phyloP scores from a whole-genome alignment of 2,113 vertebrate species.

The Pelobates fuscus region DNA sequence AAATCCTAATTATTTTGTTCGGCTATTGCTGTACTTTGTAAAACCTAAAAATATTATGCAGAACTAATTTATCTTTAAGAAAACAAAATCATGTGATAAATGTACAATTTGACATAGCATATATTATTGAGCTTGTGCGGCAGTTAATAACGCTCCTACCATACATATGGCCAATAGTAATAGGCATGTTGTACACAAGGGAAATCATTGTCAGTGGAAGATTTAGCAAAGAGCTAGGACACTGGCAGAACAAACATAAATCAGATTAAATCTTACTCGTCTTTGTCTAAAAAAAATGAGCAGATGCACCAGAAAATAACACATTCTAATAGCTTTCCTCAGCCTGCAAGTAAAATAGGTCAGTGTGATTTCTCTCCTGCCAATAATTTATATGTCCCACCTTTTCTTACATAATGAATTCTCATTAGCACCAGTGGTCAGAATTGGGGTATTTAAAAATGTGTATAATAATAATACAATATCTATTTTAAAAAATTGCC shows the following conservation, averaged over 20 bases:
- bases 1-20: too few species aligned
- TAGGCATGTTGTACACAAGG: not conserved
- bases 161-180: conserved; percentile 3
- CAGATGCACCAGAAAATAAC: conserved; percentile 14
- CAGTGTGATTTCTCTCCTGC: conserved; percentile 10
- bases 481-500: too few species aligned
- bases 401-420: not conserved
- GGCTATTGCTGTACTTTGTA: too few species aligned
- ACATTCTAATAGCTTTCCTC: conserved; percentile 9
- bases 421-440: not conserved
- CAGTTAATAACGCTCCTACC: not conserved
- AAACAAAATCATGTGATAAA: too few species aligned
- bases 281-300: conserved; percentile 9
- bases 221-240: not conserved
- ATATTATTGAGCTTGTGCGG: not conserved
- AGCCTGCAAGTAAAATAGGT: conserved; percentile 22
- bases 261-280: conserved; percentile 16
- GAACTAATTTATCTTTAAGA: too few species aligned
- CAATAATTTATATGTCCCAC: conserved; percentile 17
- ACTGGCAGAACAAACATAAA: conserved; percentile 10
- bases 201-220: not conserved
- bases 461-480: too few species aligned
- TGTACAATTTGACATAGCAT: not conserved
- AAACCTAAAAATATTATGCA: too few species aligned
- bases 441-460: not conserved